phyloP scores from a whole-genome alignment of 1,140 invertebrate species.

The Drosophila yakuba region DNA sequence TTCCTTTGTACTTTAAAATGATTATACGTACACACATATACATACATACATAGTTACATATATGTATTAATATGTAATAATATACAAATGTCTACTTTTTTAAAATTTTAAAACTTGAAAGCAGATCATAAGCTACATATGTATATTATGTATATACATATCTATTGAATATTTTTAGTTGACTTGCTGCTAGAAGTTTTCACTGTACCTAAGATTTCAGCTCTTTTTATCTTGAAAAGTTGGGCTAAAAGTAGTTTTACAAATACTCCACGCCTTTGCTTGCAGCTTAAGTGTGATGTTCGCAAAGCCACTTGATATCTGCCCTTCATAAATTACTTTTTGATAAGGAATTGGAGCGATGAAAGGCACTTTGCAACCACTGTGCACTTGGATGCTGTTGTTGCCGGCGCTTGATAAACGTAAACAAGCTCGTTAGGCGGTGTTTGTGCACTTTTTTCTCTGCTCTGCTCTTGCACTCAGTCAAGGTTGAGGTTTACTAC shows the following conservation, averaged over 20 bases:
- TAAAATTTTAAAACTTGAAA: no score
- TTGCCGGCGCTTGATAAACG: conserved; percentile 58
- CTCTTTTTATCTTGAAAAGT: conserved; percentile 2
- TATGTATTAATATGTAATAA: no score
- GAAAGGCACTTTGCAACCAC: conserved; percentile 24
- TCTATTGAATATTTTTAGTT: no score
- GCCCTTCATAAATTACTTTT: background rate
- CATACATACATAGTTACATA: no score
- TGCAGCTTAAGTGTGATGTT: background rate
- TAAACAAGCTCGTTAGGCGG: conserved; percentile 77
- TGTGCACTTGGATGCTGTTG: conserved; percentile 31
- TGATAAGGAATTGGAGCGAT: conserved; percentile 8
- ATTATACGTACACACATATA: no score
- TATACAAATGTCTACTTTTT: no score
- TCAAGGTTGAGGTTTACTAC: conserved; percentile 55
- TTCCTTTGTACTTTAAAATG: no score
- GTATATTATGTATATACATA: no score
- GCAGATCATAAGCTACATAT: no score
- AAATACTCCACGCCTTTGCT: background rate
- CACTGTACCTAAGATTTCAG: background rate
- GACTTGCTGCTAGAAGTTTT: background rate
- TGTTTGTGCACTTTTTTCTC: conserved; percentile 19
- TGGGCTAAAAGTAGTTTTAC: conserved; percentile 2
- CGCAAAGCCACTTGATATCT: background rate
- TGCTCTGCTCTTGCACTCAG: conserved; percentile 33